Evolutionary conservation across 2,797 vertebrate genomes (phyloP).

Genomic region (Typhlichthys subterraneus): DNA sequence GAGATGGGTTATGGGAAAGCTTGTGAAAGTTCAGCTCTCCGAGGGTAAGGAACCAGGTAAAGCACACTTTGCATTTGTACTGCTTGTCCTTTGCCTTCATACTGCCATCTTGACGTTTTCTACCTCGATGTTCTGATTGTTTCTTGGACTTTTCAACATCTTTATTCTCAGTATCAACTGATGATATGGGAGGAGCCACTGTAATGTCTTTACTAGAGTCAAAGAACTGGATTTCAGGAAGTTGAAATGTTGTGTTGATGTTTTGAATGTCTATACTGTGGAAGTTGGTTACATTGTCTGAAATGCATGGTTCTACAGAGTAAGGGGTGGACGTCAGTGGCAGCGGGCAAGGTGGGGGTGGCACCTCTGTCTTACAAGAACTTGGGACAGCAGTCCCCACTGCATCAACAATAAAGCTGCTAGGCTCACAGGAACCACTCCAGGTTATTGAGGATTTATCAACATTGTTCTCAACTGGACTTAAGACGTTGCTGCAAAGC

Average conservation of each 20-base stretch:
- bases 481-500: slow-evolving; percentile 57
- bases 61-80: slow-evolving; percentile 96
- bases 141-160: slow-evolving; percentile 72
- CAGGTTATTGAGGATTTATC: slow-evolving; percentile 67
- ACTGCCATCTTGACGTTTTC: slow-evolving; percentile 74
- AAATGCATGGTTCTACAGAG: slow-evolving; percentile 33
- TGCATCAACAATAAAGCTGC: slow-evolving; percentile 50
- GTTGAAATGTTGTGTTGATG: slow-evolving; percentile 82
- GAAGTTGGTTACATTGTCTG: slow-evolving; percentile 66
- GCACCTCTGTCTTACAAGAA: slow-evolving; percentile 64
- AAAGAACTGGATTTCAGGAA: slow-evolving; percentile 83
- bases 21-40: slow-evolving; percentile 96
- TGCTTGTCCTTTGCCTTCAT: slow-evolving; percentile 88
- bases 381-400: slow-evolving; percentile 58
- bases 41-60: slow-evolving; percentile 92
- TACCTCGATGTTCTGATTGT: slow-evolving; percentile 69
- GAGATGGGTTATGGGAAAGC: slow-evolving; percentile 92
- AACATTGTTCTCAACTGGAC: slow-evolving; percentile 66
- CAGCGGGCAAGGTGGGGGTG: slow-evolving; percentile 36
- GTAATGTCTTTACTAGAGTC: slow-evolving; percentile 74
- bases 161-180: slow-evolving; percentile 50
- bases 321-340: slow-evolving; percentile 56
- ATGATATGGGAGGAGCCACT: slow-evolving; percentile 43
- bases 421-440: slow-evolving; percentile 66
- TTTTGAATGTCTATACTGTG: slow-evolving; percentile 82